Conservation (phyloP, 1,140 invertebrate species). For the Drosophila gunungcola region DNA sequence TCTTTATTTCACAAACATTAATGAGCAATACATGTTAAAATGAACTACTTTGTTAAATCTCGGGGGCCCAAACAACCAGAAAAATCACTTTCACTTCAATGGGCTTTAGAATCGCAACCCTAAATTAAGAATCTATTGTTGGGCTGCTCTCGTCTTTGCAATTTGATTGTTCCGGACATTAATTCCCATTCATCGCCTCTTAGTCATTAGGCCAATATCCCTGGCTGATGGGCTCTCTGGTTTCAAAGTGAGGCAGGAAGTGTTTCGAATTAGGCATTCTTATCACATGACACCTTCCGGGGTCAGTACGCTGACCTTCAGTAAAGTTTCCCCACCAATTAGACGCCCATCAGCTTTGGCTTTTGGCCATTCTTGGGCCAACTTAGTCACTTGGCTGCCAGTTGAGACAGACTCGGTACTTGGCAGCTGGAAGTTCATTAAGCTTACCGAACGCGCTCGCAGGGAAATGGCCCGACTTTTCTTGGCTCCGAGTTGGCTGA, state of each 20-base stretch:
- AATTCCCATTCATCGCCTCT: constrained; percentile 40
- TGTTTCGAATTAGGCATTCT: constrained; percentile 62
- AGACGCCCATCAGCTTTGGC: constrained; percentile 41
- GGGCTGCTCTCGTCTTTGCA: neutral
- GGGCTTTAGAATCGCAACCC: neutral
- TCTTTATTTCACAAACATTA: too few relatives aligned
- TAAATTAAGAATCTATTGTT: constrained; percentile 8
- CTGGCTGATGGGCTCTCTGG: constrained; percentile 16
- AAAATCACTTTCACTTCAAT: constrained; percentile 2
- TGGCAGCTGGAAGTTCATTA: constrained; percentile 52
- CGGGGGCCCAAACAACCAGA: neutral
- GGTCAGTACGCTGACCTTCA: constrained; percentile 53
- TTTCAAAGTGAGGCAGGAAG: constrained; percentile 32
- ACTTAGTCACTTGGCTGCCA: constrained; percentile 38
- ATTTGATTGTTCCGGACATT: constrained; percentile 30
- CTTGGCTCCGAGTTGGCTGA: constrained; percentile 55
- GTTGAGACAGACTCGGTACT: constrained; percentile 37
- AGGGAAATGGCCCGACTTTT: constrained; percentile 20
- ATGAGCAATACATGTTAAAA: too few relatives aligned
- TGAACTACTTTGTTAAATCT: neutral
- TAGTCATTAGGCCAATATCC: constrained; percentile 38
- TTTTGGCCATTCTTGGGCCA: constrained; percentile 30
- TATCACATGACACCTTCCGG: constrained; percentile 66
- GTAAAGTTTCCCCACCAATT: constrained; percentile 24
- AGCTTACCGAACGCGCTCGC: constrained; percentile 54